Percentiles rank a stretch among this genome's conserved stretches.
Conservation (phyloP, 2,113 vertebrate species). For the Tragelaphus buxtoni region DNA sequence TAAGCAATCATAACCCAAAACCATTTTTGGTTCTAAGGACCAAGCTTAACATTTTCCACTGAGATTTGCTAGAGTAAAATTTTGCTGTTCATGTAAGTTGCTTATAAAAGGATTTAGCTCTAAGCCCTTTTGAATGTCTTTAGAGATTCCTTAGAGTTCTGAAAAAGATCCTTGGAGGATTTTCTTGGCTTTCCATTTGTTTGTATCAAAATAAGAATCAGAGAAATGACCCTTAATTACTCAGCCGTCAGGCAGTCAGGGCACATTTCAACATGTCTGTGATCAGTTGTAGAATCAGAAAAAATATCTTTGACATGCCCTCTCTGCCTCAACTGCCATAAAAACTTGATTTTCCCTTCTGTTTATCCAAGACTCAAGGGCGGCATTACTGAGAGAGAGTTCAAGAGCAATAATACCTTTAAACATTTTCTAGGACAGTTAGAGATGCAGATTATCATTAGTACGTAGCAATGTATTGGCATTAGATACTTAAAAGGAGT, state of each 20-base stretch:
- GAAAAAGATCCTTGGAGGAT: background rate
- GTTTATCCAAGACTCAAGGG: background rate
- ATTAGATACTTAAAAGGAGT: background rate
- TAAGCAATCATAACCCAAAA: background rate
- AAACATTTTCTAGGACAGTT: background rate
- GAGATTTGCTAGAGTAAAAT: constrained; percentile 1
- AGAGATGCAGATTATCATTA: background rate
- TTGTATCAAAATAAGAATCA: constrained; percentile 23
- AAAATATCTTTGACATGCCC: background rate
- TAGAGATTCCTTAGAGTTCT: constrained; percentile 29
- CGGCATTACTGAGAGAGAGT: background rate
- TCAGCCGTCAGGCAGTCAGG: background rate
- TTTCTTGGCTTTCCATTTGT: constrained; percentile 37
- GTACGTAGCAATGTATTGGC: background rate
- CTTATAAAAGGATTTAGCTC: constrained; percentile 37
- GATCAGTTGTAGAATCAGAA: background rate
- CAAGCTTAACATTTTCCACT: background rate
- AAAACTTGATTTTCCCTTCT: background rate
- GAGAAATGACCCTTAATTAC: background rate
- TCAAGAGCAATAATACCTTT: background rate
- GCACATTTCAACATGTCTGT: background rate
- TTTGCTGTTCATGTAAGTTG: constrained; percentile 38
- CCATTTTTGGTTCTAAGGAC: background rate
- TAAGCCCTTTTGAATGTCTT: constrained; percentile 35
- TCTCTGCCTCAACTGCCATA: background rate